Conservation (phyloP, 2,888 invertebrate species). For the Volucella zonaria region DNA sequence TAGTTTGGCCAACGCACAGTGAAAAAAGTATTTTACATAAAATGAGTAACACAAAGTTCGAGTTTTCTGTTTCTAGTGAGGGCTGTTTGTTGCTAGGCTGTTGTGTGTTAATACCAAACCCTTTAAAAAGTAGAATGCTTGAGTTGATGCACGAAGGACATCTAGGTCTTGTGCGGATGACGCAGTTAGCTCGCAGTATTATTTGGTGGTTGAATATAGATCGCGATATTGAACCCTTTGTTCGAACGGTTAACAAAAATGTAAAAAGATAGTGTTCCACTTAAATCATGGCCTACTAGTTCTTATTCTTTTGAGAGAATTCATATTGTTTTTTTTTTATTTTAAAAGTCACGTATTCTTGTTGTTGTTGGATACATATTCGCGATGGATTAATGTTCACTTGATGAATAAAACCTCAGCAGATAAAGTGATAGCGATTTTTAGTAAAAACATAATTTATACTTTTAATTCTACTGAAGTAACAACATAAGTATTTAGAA, state of each 20-base stretch:
- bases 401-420: slow-evolving; percentile 27
- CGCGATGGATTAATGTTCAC: slow-evolving; percentile 20
- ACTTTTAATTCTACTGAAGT: neutral
- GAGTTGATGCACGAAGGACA: no score
- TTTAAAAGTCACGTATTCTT: slow-evolving; percentile 16
- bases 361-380: slow-evolving; percentile 19
- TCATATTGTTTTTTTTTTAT: slow-evolving; percentile 30
- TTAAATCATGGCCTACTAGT: slow-evolving; percentile 15
- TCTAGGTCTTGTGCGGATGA: no score
- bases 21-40: no score
- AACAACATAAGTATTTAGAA: neutral
- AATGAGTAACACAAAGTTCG: no score
- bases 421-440: neutral
- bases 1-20: no score
- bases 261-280: neutral
- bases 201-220: slow-evolving; percentile 31
- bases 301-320: slow-evolving; percentile 25
- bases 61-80: no score
- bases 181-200: no score
- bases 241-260: slow-evolving; percentile 14
- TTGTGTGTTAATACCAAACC: no score
- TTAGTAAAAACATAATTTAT: slow-evolving; percentile 10
- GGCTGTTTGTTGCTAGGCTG: no score
- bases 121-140: no score
- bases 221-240: slow-evolving; percentile 30